Base-by-base conservation (phyloP, 2,888 invertebrate species). In the Criorhina ranunculi region DNA sequence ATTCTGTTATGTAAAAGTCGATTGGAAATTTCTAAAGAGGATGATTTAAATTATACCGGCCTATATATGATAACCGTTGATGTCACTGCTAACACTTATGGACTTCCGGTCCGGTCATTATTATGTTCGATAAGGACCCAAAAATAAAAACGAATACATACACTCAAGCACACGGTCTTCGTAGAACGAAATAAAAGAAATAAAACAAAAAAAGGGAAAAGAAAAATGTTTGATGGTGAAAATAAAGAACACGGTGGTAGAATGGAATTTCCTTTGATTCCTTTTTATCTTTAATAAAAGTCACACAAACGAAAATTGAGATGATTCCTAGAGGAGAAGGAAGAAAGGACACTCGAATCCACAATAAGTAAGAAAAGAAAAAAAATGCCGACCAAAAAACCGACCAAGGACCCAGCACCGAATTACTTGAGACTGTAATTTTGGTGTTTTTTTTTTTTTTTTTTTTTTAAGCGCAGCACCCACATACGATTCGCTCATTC, bases 381-480 rank as follows among this genome's bases (percentile, higher is more conserved):
- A 42, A 46, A 75, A 78, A 66, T 51, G 72, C 66, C 78, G 66
- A 82, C 70, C 81, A 44, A 81, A 81, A 81, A 75, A 53, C 72
- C 81, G 77, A 72, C 55, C 72, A 67, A 73, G 67, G 62, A 64
- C 44, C 44, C 60, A 73, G 55, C 40, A 73, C 72, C 78, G 67
- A 83, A 78, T 72, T 73, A 79, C 62, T 83, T 83, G 60, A 79
- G 72, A 77, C 53, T 29, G 64, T 62, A 33, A 33, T 46, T 60
- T 59, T 53, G n/a, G 35, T 19, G n/a, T n/a, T n/a, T 62, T 35
- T 51, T 31, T 59, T 44, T 66, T 29, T 66, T 55, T 72, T 69
- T 51, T 76, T 66, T 78, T 66, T 72, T 66, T 6, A 40, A 73
- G 55, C 62, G 53, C 69, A 70, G 59, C 79, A 75, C 85, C 79